Base-by-base conservation (phyloP, 2,113 vertebrate genomes). In the Aleadryas rufinucha region DNA sequence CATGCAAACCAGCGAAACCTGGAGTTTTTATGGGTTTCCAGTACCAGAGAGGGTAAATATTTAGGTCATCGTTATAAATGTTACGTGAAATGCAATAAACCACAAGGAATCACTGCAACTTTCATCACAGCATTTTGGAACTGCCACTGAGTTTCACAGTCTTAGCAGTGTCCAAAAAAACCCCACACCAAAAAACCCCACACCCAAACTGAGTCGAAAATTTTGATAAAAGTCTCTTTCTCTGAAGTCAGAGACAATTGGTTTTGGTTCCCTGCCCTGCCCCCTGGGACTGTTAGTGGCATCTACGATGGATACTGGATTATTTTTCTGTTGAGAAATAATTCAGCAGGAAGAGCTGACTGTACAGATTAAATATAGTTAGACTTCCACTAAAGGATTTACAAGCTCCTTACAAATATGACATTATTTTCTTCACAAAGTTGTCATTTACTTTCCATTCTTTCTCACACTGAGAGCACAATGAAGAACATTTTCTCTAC, bases 401-500 rank as follows among this genome's bases (percentile, higher is more conserved):
- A 82, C 39, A 70, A 91, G 64, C n/a, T 45, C 31, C 18, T 50
- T 69, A 86, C 19, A 37, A 20, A 37, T 8, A n/a, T 6, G 44
- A 63, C 4, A 7, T 53, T 2, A 57, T 61, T 89, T 89, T 87
- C 64, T 47, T 86, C 4, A 9, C n/a, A 11, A 21, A 27, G 21
- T 14, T 77, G 24, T 66, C 2, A 50, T 63, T 59, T 74, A 63
- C 35, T 37, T 90, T 47, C 30, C 6, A 16, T 53, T 70, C 74
- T 44, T 88, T 30, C 22, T 72, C 59, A 76, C 31, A 22, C 39
- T 23, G 26, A 47, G 22, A 47, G 19, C 57, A 68, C 30, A 84
- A 10, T 7, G 31, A 56, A 53, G 19, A 13, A 1, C 9, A 44
- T 49, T 69, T 68, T 45, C 52, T 60, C 0, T 0, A 33, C 31